Conservation (phyloP, 2,113 vertebrate species). For the Dromaius novaehollandiae region DNA sequence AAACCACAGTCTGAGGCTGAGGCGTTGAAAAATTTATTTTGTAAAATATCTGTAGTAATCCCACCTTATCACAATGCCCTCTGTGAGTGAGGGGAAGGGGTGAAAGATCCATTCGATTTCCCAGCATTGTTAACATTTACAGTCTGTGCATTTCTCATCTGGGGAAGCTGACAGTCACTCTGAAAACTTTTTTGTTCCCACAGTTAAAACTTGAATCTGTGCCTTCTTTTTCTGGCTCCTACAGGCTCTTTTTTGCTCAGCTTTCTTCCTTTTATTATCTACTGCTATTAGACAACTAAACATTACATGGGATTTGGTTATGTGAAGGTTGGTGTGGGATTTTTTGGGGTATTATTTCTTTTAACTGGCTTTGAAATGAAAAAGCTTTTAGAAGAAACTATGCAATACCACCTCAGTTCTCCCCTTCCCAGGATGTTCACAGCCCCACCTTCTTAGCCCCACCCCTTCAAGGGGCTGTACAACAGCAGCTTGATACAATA, state of each 20-base stretch:
- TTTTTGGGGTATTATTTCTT: not conserved
- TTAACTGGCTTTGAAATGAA: not conserved
- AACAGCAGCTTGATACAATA: conserved; percentile 2
- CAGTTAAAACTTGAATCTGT: conserved; percentile 49
- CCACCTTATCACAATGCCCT: conserved; percentile 1
- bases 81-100: not conserved
- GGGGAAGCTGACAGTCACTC: conserved; percentile 51
- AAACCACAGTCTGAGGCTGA: not conserved
- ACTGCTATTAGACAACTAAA: conserved; percentile 43
- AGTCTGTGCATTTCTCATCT: conserved; percentile 19
- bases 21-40: not conserved
- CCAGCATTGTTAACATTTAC: conserved; percentile 7
- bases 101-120: conserved; percentile 1
- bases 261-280: not conserved
- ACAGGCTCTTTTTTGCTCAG: not conserved
- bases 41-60: not conserved
- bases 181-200: conserved; percentile 58
- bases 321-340: not conserved
- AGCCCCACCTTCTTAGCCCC: not conserved
- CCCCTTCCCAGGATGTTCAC: not conserved
- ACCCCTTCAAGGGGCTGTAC: not conserved
- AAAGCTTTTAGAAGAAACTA: not conserved
- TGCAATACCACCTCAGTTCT: not conserved
- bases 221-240: conserved; percentile 45
- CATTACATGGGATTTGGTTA: not conserved